Conservation (phyloP, 2,888 invertebrate species). For the Ectemnius lituratus region DNA sequence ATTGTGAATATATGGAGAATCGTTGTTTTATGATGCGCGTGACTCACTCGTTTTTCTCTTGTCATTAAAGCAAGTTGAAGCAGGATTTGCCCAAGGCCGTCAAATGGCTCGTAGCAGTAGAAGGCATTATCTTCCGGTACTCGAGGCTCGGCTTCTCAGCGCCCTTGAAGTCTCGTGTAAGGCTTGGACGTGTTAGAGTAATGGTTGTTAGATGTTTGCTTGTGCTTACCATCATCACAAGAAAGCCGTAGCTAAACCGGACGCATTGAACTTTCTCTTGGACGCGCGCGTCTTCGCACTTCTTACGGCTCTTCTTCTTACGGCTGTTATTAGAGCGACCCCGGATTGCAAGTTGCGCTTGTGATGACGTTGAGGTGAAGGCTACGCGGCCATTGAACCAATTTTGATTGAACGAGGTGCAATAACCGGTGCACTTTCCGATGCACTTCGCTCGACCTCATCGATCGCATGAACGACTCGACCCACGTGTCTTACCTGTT, state of each 20-base stretch:
- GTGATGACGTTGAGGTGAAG: conserved; percentile 9
- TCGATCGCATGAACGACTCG: too few species aligned
- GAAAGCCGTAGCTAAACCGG: neutral
- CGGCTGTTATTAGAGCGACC: neutral
- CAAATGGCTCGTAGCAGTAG: conserved; percentile 36
- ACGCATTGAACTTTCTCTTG: neutral
- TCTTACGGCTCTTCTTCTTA: conserved; percentile 20
- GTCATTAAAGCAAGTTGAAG: conserved; percentile 40
- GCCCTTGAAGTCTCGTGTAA: conserved; percentile 28
- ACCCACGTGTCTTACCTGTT: too few species aligned
- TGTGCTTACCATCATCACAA: neutral
- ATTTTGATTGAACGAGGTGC: conserved; percentile 44
- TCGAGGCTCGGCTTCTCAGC: conserved; percentile 32
- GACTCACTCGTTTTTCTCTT: conserved; percentile 5
- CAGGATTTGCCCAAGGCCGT: conserved; percentile 50
- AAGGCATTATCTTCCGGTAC: conserved; percentile 37
- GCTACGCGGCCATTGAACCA: conserved; percentile 30
- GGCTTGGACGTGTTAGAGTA: neutral
- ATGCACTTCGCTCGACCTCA: too few species aligned
- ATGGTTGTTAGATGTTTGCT: neutral
- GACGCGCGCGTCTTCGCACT: neutral
- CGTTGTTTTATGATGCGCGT: neutral
- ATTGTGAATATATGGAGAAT: neutral
- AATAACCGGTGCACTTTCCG: conserved; percentile 42
- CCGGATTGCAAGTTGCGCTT: neutral